These are phyloP conservation scores for Orchesella cincta DNA, from an alignment of 1,140 invertebrate genomes.

Conservation along the genomic window DNA sequence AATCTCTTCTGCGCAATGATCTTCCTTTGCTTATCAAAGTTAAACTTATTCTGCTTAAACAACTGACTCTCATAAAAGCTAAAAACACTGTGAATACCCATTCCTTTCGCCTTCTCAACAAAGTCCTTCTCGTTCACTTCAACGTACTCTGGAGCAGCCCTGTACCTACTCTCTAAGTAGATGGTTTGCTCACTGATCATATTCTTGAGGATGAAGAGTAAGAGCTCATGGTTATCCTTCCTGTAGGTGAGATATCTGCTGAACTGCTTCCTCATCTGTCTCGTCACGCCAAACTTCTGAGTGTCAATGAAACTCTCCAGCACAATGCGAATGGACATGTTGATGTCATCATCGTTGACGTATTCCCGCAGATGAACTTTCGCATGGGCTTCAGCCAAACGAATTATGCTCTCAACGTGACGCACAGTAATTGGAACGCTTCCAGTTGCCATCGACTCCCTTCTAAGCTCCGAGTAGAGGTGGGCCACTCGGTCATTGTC, in stretches of 20 bases:
- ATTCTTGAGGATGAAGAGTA: slow-evolving; percentile 94
- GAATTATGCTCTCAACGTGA: slow-evolving; percentile 98
- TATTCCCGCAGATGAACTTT: slow-evolving; percentile 91
- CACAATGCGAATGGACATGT: slow-evolving; percentile 95
- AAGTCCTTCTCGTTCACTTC: slow-evolving; percentile 93
- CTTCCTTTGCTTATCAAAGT: not conserved
- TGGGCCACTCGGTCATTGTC: slow-evolving; percentile 97
- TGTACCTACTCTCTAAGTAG: slow-evolving; percentile 80
- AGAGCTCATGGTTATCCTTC: slow-evolving; percentile 92
- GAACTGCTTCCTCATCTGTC: slow-evolving; percentile 93
- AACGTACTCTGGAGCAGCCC: slow-evolving; percentile 70
- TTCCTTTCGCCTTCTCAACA: slow-evolving; percentile 68
- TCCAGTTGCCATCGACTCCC: slow-evolving; percentile 93
- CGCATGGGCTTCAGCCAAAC: slow-evolving; percentile 95
- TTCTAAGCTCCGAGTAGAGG: slow-evolving; percentile 91
- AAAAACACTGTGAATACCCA: slow-evolving; percentile 9
- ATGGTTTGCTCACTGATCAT: slow-evolving; percentile 86
- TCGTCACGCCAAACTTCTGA: slow-evolving; percentile 97
- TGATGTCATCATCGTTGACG: slow-evolving; percentile 94
- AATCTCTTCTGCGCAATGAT: not conserved
- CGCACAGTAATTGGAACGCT: slow-evolving; percentile 97
- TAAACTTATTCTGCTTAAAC: slow-evolving; percentile 20
- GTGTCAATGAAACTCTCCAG: slow-evolving; percentile 97
- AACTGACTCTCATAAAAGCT: not conserved
- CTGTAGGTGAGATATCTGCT: slow-evolving; percentile 92